These are phyloP conservation scores for Synodontis membranacea DNA, from an alignment of 2,113 vertebrate species.

Conservation along the genomic window DNA sequence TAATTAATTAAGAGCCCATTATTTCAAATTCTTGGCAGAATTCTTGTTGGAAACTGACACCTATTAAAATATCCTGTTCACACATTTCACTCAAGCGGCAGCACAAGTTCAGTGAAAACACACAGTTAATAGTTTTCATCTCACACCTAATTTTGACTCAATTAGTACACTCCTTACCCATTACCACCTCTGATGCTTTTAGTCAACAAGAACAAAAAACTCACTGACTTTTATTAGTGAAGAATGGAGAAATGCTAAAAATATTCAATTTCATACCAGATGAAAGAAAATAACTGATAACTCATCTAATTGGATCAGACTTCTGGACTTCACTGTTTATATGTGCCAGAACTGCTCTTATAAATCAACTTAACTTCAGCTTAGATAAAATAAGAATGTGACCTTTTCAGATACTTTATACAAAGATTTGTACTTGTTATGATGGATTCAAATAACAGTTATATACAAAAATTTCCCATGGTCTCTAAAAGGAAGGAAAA, in stretches of 20 bases:
- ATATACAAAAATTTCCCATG: not conserved
- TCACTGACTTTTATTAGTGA: not conserved
- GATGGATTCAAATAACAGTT: not conserved
- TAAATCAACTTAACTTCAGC: not conserved
- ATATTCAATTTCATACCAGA: not conserved
- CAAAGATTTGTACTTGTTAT: not conserved
- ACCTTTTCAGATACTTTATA: not conserved
- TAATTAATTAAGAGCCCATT: not conserved
- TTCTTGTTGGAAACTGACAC: not conserved
- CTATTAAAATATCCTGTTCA: not conserved
- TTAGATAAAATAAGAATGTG: not conserved
- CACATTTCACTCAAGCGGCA: not conserved
- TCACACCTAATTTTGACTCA: not conserved
- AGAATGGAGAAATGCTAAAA: not conserved
- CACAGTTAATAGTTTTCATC: not conserved
- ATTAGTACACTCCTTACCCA: not conserved
- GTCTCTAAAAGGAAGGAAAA: not conserved
- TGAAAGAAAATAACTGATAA: not conserved
- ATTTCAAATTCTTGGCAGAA: not conserved
- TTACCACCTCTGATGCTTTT: too few relatives aligned
- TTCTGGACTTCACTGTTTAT: conserved; percentile 38
- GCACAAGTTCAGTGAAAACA: not conserved
- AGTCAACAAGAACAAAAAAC: not conserved
- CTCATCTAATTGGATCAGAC: not conserved
- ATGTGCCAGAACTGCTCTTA: not conserved